Conservation (phyloP, 2,888 invertebrate genomes). For the Tetragonula carbonaria region DNA sequence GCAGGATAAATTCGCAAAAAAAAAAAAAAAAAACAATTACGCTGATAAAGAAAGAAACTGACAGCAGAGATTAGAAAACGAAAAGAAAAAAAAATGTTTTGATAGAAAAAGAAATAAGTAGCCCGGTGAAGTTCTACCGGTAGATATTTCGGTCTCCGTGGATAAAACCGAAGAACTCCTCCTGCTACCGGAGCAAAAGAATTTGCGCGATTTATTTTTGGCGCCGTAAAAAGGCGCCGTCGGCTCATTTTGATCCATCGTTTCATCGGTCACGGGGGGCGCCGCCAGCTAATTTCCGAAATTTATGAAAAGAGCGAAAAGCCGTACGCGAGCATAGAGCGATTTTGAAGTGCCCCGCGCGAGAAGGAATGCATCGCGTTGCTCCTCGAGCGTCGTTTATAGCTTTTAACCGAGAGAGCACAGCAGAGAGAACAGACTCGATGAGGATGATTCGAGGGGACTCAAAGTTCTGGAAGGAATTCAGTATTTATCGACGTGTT, state of each 20-base stretch:
- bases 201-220: constrained; percentile 67
- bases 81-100: background rate
- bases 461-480: constrained; percentile 43
- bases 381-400: constrained; percentile 19
- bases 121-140: constrained; percentile 11
- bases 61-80: no score
- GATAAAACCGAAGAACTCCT: constrained; percentile 12
- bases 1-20: no score
- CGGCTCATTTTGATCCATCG: constrained; percentile 23
- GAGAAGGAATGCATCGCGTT: constrained; percentile 34
- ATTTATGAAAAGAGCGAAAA: constrained; percentile 9
- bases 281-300: constrained; percentile 12
- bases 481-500: constrained; percentile 27
- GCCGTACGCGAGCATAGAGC: background rate
- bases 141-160: constrained; percentile 55
- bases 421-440: background rate
- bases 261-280: background rate
- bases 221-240: constrained; percentile 45
- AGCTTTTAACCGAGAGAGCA: constrained; percentile 24
- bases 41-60: no score
- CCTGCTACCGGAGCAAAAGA: constrained; percentile 49
- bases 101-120: constrained; percentile 28
- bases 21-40: no score
- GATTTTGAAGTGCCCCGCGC: background rate
- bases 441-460: background rate